Percentiles rank a stretch among this genome's conserved stretches.
Evolutionary conservation across 2,113 vertebrate genomes (phyloP).

Genomic region (Lagopus muta): DNA sequence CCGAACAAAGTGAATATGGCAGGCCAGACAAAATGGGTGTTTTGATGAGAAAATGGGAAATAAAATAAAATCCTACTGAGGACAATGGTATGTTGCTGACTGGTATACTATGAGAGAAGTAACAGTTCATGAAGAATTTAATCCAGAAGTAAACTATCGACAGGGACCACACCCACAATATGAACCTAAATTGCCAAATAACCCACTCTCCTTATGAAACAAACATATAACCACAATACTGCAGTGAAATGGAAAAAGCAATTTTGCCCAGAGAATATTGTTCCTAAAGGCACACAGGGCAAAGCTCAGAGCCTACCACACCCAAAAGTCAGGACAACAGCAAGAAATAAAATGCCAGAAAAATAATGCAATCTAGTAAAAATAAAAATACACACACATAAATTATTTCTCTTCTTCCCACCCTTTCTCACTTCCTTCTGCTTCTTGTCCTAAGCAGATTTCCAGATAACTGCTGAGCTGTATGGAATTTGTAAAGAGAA

Average conservation of each 20-base stretch:
- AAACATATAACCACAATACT: constrained; percentile 41
- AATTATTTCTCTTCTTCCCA: neutral
- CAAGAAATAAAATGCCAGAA: constrained; percentile 19
- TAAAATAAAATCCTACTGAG: neutral
- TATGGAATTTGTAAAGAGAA: constrained; percentile 52
- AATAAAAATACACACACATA: neutral
- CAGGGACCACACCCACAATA: constrained; percentile 13
- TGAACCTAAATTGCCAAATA: constrained; percentile 44
- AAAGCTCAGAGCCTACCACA: constrained; percentile 41
- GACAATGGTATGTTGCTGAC: neutral
- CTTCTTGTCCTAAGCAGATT: constrained; percentile 50
- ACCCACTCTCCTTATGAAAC: constrained; percentile 6
- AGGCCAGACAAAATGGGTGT: neutral
- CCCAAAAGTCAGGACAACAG: constrained; percentile 21
- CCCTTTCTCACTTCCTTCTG: neutral
- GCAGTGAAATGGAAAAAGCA: constrained; percentile 47
- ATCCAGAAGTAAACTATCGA: constrained; percentile 13
- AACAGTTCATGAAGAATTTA: neutral
- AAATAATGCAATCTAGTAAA: constrained; percentile 17
- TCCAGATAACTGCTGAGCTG: constrained; percentile 49
- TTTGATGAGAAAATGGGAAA: neutral
- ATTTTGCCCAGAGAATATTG: constrained; percentile 26
- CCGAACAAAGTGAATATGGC: neutral
- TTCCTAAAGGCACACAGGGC: constrained; percentile 44
- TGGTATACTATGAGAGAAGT: neutral